phyloP scores from a whole-genome alignment of 2,113 vertebrate species.

The Pelecanus crispus region DNA sequence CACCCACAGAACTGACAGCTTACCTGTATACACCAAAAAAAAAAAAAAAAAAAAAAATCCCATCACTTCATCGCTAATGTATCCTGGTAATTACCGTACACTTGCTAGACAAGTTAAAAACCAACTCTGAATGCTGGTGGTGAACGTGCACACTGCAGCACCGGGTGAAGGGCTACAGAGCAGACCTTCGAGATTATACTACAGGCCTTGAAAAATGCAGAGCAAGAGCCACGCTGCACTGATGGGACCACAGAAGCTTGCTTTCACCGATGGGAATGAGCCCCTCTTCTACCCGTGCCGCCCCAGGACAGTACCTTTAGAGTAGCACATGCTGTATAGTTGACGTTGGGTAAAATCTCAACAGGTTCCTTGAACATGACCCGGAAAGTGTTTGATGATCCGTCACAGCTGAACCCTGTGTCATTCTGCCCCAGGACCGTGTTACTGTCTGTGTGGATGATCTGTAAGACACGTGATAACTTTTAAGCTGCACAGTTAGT shows the following conservation, averaged over 20 bases:
- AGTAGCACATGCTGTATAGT: slow-evolving; percentile 94
- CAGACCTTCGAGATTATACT: accelerated
- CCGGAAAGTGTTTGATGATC: slow-evolving; percentile 92
- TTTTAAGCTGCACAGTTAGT: accelerated
- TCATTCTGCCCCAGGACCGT: slow-evolving; percentile 95
- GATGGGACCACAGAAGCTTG: not conserved
- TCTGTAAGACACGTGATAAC: slow-evolving; percentile 59
- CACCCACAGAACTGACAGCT: not conserved
- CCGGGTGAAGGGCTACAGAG: not conserved
- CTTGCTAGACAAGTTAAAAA: not conserved
- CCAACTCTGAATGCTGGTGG: not conserved
- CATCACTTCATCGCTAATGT: not conserved
- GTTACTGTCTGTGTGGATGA: slow-evolving; percentile 98
- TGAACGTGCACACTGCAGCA: accelerated
- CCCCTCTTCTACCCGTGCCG: accelerated
- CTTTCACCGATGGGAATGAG: accelerated
- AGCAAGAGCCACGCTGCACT: accelerated
- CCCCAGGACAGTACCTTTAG: slow-evolving; percentile 78
- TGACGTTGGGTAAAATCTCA: slow-evolving; percentile 93
- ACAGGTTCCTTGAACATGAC: slow-evolving; percentile 99
- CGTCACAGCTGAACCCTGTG: slow-evolving; percentile 96
- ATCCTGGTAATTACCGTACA: not conserved
- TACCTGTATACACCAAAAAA: not conserved
- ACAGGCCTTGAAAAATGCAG: too few species aligned
- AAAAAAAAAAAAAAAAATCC: not conserved